phyloP scores from a whole-genome alignment of 1,140 invertebrate genomes.

The Tribolium madens region DNA sequence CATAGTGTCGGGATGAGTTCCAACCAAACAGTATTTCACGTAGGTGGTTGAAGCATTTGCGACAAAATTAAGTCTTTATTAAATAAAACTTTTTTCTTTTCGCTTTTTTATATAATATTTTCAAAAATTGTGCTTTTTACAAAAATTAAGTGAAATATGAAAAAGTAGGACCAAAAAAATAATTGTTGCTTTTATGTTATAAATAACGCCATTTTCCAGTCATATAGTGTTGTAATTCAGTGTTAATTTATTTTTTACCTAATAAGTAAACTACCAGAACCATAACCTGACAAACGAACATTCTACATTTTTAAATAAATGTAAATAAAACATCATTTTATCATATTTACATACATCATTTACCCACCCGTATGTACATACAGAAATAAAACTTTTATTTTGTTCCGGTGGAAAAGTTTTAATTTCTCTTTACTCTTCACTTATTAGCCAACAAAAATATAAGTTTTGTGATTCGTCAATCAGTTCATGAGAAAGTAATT shows the following conservation, averaged over 20 bases:
- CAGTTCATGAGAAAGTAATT: neutral
- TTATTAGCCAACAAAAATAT: neutral
- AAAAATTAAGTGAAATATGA: no score
- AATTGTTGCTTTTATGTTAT: neutral
- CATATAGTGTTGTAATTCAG: neutral
- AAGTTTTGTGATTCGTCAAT: neutral
- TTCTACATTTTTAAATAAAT: no score
- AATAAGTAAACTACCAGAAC: neutral
- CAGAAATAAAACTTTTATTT: neutral
- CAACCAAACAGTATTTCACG: neutral
- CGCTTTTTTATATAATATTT: no score
- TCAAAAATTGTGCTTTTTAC: no score
- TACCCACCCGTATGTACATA: no score
- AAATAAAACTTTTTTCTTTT: neutral
- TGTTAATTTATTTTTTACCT: neutral
- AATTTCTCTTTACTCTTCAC: neutral
- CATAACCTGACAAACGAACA: neutral
- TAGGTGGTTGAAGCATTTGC: neutral
- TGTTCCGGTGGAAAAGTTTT: constrained; percentile 20
- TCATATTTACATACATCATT: no score
- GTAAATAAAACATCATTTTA: no score
- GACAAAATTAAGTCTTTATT: neutral
- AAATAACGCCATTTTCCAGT: neutral
- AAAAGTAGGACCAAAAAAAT: no score
- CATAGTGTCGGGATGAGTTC: neutral